phyloP scores from a whole-genome alignment of 1,140 invertebrate species.

The Diploscapter pachys region DNA sequence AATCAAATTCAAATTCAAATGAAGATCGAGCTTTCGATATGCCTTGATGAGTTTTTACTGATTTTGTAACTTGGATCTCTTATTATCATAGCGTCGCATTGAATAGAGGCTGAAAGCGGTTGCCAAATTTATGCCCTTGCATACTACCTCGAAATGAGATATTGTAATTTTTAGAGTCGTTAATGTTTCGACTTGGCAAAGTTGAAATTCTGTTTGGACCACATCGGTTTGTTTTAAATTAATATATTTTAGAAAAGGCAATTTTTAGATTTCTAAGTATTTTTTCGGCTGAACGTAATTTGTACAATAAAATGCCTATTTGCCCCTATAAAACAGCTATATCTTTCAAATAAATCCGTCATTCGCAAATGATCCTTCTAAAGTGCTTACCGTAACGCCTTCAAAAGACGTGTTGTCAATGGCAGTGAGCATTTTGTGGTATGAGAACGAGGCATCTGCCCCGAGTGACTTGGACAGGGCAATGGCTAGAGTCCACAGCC shows the following conservation, averaged over 20 bases:
- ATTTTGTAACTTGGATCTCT: neutral
- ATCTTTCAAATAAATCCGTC: no score
- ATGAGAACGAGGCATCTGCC: conserved; percentile 26
- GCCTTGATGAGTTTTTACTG: neutral
- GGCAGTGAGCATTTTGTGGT: conserved; percentile 34
- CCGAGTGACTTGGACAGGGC: conserved; percentile 46
- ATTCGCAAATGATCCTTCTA: no score
- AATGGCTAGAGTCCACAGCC: conserved; percentile 52
- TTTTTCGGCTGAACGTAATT: neutral
- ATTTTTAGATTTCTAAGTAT: neutral
- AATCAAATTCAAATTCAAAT: neutral
- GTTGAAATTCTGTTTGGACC: no score
- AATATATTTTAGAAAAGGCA: neutral
- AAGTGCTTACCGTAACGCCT: conserved; percentile 43
- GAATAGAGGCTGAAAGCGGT: no score
- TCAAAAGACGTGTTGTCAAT: conserved; percentile 46
- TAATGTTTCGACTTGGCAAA: no score
- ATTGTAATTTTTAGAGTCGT: no score
- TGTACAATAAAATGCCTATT: no score
- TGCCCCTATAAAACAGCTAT: no score
- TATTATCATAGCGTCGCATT: neutral
- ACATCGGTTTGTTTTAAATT: no score
- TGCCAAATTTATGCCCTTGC: no score
- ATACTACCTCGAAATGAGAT: no score
- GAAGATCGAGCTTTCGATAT: neutral